These are phyloP conservation scores for Muscidifurax raptorellus DNA, from an alignment of 1,140 invertebrate genomes.

Conservation along the genomic window DNA sequence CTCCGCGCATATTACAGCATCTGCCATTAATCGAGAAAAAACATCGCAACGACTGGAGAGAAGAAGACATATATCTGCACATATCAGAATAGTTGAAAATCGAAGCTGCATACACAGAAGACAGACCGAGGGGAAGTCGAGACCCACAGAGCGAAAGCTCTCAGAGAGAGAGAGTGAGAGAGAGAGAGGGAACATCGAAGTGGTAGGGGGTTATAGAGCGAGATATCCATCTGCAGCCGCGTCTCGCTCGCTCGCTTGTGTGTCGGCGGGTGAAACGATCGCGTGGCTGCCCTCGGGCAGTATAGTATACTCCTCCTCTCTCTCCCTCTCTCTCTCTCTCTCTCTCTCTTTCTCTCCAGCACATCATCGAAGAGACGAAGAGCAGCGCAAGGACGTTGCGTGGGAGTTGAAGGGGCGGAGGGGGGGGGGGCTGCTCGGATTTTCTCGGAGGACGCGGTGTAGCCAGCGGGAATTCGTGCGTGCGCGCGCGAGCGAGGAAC, in stretches of 20 bases:
- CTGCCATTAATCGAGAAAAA: background rate
- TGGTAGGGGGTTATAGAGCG: background rate
- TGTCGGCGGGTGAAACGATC: conserved; percentile 37
- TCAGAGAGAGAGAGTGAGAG: conserved; percentile 19
- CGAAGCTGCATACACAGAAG: background rate
- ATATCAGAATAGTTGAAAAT: background rate
- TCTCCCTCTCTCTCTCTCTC: background rate
- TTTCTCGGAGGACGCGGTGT: conserved; percentile 5
- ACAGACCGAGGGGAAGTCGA: background rate
- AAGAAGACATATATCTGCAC: background rate
- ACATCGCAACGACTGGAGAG: background rate
- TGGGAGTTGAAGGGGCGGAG: background rate
- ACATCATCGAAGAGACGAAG: conserved; percentile 13
- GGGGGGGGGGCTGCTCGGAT: background rate
- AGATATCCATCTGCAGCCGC: background rate
- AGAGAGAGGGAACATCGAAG: background rate
- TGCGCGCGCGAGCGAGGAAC: conserved; percentile 13
- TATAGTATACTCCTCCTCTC: background rate
- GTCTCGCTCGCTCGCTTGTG: background rate
- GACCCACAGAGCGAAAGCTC: background rate
- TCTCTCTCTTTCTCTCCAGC: background rate
- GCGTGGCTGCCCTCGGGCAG: conserved; percentile 24
- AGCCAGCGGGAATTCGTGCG: background rate
- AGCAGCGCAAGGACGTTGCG: background rate
- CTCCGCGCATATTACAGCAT: no score